Conservation (phyloP, 2,113 vertebrate genomes). For the Cyphomyrus discorhynchus region DNA sequence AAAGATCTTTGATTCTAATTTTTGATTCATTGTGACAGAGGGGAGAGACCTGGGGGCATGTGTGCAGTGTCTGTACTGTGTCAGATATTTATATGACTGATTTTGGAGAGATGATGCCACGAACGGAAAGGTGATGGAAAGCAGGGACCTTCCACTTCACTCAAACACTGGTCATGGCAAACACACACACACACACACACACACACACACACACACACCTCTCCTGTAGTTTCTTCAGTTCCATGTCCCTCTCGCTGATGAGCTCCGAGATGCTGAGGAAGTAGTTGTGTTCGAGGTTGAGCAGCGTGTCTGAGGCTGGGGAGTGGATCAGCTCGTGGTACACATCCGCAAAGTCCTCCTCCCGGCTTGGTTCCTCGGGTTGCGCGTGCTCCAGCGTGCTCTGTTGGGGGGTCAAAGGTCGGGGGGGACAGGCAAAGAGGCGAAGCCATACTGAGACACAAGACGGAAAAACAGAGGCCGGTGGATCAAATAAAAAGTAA, state of each 20-base stretch:
- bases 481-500: neutral
- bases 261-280: constrained; percentile 96
- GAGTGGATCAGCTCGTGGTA: constrained; percentile 98
- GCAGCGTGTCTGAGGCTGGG: constrained; percentile 86
- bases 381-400: constrained; percentile 79
- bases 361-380: constrained; percentile 89
- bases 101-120: neutral
- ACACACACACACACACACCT: constrained; percentile 63
- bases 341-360: constrained; percentile 93
- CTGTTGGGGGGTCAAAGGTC: constrained; percentile 47
- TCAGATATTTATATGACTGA: neutral
- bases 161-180: neutral
- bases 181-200: neutral
- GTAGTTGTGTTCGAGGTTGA: constrained; percentile 96
- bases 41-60: neutral
- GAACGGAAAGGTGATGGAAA: neutral
- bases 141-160: neutral
- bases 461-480: neutral
- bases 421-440: neutral
- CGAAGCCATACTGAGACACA: neutral
- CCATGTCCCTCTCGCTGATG: constrained; percentile 92
- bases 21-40: no score
- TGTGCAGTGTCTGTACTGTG: neutral
- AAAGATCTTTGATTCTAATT: no score
- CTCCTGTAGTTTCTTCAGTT: constrained; percentile 88